Evolutionary conservation across 2,888 invertebrate species (phyloP).

Genomic region (Acanthosepion pharaonis): DNA sequence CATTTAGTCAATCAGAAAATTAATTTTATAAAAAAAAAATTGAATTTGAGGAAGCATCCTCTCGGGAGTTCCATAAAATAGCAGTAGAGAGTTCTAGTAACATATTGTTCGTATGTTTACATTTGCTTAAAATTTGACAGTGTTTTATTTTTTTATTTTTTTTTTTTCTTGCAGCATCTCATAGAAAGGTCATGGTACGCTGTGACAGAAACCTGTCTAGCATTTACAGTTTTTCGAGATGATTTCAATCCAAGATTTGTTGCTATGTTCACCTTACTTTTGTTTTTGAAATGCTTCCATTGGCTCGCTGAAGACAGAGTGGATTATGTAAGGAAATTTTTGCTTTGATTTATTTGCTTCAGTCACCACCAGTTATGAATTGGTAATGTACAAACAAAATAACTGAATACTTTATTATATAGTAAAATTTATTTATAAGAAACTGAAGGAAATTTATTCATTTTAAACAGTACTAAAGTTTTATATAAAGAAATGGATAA

Average conservation of each 20-base stretch:
- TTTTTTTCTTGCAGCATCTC: constrained; percentile 84
- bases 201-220: constrained; percentile 98
- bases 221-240: constrained; percentile 98
- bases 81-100: too few species aligned
- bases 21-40: too few species aligned
- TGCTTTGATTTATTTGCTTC: not conserved
- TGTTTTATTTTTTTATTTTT: not conserved
- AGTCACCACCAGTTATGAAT: not conserved
- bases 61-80: too few species aligned
- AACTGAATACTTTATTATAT: too few species aligned
- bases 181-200: constrained; percentile 98
- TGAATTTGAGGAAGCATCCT: too few species aligned
- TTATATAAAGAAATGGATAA: too few species aligned
- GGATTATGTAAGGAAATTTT: constrained; percentile 89
- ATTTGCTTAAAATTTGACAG: too few species aligned
- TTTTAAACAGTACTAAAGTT: too few species aligned
- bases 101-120: too few species aligned
- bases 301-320: constrained; percentile 99
- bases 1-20: too few species aligned
- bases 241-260: constrained; percentile 97
- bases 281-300: constrained; percentile 99
- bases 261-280: constrained; percentile 93
- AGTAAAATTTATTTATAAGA: too few species aligned
- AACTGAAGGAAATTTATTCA: too few species aligned
- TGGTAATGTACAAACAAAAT: not conserved